Evolutionary conservation across 2,888 invertebrate genomes (phyloP).

Genomic region (Nomada ferruginata): DNA sequence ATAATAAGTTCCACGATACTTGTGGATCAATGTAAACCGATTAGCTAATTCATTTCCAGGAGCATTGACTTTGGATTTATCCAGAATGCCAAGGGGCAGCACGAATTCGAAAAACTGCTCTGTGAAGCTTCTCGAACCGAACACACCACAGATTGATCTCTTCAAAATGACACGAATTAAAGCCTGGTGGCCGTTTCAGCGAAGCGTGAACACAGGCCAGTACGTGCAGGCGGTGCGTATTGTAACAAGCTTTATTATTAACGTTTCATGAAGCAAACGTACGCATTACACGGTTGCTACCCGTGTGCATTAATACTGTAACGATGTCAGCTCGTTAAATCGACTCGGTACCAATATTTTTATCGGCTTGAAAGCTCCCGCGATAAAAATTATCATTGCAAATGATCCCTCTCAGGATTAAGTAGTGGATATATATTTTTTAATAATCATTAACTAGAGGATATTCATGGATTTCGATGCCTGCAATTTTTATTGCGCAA

Average conservation of each 20-base stretch:
- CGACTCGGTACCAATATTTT: neutral
- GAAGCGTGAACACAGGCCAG: slow-evolving; percentile 73
- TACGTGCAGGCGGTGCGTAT: slow-evolving; percentile 77
- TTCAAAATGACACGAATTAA: slow-evolving; percentile 86
- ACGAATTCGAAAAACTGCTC: slow-evolving; percentile 85
- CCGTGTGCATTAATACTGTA: neutral
- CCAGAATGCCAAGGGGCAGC: slow-evolving; percentile 87
- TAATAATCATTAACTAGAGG: too few species aligned
- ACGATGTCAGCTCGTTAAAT: neutral
- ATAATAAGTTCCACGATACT: slow-evolving; percentile 45
- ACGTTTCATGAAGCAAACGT: neutral
- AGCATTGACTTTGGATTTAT: slow-evolving; percentile 86
- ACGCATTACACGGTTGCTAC: neutral
- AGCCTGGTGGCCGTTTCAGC: slow-evolving; percentile 90
- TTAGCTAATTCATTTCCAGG: slow-evolving; percentile 82
- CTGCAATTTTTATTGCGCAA: neutral
- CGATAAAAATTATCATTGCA: too few species aligned
- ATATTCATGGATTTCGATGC: neutral
- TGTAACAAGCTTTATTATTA: slow-evolving; percentile 1
- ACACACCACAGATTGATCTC: slow-evolving; percentile 86
- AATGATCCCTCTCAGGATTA: too few species aligned
- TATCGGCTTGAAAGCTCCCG: neutral
- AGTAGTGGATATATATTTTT: too few species aligned
- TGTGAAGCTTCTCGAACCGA: slow-evolving; percentile 82
- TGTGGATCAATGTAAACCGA: neutral